Evolutionary conservation across 2,888 invertebrate genomes (phyloP).

Genomic region (Himalopsyche anomala): DNA sequence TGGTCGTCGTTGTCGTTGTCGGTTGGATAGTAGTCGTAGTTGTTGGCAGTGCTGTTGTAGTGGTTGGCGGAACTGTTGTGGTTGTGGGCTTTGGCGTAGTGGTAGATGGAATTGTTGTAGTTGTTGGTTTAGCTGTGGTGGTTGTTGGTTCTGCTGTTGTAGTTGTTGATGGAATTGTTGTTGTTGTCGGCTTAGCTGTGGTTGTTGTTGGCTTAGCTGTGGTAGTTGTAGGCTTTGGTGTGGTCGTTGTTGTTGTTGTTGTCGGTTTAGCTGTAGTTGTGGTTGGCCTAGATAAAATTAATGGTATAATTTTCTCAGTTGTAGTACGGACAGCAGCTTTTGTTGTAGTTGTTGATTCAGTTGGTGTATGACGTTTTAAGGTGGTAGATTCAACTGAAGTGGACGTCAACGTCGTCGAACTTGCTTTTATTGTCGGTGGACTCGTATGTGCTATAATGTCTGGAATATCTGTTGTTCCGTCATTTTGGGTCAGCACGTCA

Average conservation of each 20-base stretch:
- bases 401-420: neutral
- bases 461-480: neutral
- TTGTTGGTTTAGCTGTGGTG: conserved; percentile 66
- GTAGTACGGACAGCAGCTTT: neutral
- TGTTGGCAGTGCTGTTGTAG: conserved; percentile 67
- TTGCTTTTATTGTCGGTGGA: neutral
- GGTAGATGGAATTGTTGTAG: conserved; percentile 66
- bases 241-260: conserved; percentile 66
- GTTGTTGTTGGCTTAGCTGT: conserved; percentile 65
- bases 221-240: conserved; percentile 64
- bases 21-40: conserved; percentile 57
- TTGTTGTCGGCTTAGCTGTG: conserved; percentile 69
- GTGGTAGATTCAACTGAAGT: neutral
- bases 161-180: conserved; percentile 61
- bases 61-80: conserved; percentile 67
- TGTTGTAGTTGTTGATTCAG: neutral
- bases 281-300: conserved; percentile 69
- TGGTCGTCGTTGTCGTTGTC: conserved; percentile 58
- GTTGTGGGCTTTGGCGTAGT: conserved; percentile 66
- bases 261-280: conserved; percentile 54
- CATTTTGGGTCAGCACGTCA: neutral
- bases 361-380: neutral
- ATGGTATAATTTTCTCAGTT: neutral
- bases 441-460: neutral
- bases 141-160: conserved; percentile 65